These are phyloP conservation scores for Lepus timidus DNA, from an alignment of 2,113 vertebrate species.

Conservation along the genomic window DNA sequence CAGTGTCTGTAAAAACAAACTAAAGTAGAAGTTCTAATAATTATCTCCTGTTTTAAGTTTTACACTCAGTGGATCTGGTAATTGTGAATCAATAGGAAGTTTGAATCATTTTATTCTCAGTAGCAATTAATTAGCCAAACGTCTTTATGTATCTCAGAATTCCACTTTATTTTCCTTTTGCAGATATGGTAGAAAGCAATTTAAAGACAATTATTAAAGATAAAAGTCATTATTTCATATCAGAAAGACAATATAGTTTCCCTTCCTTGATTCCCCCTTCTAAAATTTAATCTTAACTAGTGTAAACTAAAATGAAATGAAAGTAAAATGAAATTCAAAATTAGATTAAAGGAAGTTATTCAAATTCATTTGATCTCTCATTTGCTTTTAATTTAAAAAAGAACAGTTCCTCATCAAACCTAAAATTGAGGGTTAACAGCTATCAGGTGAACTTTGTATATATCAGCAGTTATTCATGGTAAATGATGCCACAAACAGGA, in stretches of 20 bases:
- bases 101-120: conserved; percentile 33
- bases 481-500: conserved; percentile 49
- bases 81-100: conserved; percentile 39
- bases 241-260: neutral
- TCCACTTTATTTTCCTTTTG: neutral
- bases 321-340: conserved; percentile 60
- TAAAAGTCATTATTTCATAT: neutral
- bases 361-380: conserved; percentile 29
- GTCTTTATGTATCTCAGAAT: conserved; percentile 17
- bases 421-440: conserved; percentile 14
- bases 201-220: conserved; percentile 6
- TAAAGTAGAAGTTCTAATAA: neutral
- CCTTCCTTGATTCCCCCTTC: conserved; percentile 36
- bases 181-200: neutral
- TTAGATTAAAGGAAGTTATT: conserved; percentile 46
- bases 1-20: conserved; percentile 45
- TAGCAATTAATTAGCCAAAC: neutral
- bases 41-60: conserved; percentile 35
- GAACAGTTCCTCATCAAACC: neutral
- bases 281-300: conserved; percentile 28
- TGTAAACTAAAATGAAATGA: conserved; percentile 47
- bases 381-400: conserved; percentile 62
- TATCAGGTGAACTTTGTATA: neutral
- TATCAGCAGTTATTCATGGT: neutral
- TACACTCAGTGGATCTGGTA: neutral